Evolutionary conservation across 2,888 invertebrate species (phyloP), one percentile per base, ranked within the genome.

Genomic region (Catonia carolina): DNA sequence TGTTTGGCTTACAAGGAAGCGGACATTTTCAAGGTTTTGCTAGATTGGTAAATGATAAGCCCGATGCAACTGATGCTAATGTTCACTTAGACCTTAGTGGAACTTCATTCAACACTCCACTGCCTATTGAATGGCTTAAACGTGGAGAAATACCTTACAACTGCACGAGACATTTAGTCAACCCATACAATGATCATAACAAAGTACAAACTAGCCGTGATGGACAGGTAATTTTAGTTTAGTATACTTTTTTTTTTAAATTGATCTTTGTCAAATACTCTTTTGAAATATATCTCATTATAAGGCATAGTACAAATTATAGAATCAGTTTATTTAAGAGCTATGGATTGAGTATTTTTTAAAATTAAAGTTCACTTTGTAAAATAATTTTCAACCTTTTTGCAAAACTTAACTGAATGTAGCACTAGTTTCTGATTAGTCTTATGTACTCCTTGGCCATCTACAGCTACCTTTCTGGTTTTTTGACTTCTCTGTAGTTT

Each of bases 131-230:
- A 57, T 77, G 77, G 77, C 63, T 75, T 17, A 76, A 74, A 66
- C 70, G 74, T 56, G 72, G 70, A 12, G 74, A 73, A 62, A 66
- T 77, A 22, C 74, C 74, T 14, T 76, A 75, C 66, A 73, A 74
- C 60, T 69, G 69, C 27, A 72, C 74, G 1, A 70, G 81, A 12
- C 78, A 81, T 70, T 70, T 83, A 50, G 64, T 72, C 41, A 82
- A 82, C 71, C 73, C 78, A 0, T 74, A 79, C 65, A 76, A 78
- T 61, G 79, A 79, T 60, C 78, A 79, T 55, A 74, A 77, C 22
- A 76, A 78, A 23, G 78, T 79, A 53, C 75, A 75, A 53, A 74
- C 75, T 51, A 77, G 79, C 12, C 72, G 80, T 5, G 83, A 83
- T 74, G 83, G 83, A 56, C 75, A 78, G 66, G 83, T 76, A 66